Base-by-base conservation (phyloP, 2,888 invertebrate genomes). In the Celastrina argiolus region DNA sequence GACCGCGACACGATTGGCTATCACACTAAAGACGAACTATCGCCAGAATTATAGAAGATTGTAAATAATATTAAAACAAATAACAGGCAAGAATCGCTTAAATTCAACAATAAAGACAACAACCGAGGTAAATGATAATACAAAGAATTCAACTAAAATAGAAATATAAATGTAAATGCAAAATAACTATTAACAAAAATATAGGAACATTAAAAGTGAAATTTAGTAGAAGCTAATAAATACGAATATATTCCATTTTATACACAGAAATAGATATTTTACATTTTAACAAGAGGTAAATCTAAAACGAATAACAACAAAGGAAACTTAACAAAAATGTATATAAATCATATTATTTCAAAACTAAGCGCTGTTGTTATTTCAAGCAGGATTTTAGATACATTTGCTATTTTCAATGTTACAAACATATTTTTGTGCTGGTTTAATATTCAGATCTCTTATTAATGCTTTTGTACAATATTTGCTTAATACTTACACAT, bases 1-100 rank as follows among this genome's bases (percentile, higher is more conserved):
- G 51, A 36, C 41, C 66, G 65, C 65, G 51, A 36, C 41, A 31
- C 34, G 18, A 45, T 26, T 65, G 56, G 14, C 22, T 59, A 59
- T 59, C 31, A 34, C 31, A n/a, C 10, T 34, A 34, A 34, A 34
- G 16, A 59, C 2, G 7, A 45, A 18, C 18, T 59, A 34, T 16
- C 31, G 59, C 31, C 28, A 31, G n/a, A 59, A 16, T 18, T 31
- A 26, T 51, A 51, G 22, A 10, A 12, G 26, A 51, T 26, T 22
- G 26, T 5, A 26, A 51, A 41, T 4, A 51, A 14, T 51, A 22
- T 14, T 51, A 51, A 12, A 51, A 51, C 51, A 12, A 51, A 51
- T 36, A 10, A 10, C 45, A 26, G 51, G 51, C 51, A 51, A 51
- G 51, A 51, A 51, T 26, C 2, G 1, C 31, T 31, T 3, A 3